Percentiles rank a stretch among this genome's conserved stretches.
Evolutionary conservation across 2,797 vertebrate species (phyloP).

Genomic region (Rhynchonycteris naso): DNA sequence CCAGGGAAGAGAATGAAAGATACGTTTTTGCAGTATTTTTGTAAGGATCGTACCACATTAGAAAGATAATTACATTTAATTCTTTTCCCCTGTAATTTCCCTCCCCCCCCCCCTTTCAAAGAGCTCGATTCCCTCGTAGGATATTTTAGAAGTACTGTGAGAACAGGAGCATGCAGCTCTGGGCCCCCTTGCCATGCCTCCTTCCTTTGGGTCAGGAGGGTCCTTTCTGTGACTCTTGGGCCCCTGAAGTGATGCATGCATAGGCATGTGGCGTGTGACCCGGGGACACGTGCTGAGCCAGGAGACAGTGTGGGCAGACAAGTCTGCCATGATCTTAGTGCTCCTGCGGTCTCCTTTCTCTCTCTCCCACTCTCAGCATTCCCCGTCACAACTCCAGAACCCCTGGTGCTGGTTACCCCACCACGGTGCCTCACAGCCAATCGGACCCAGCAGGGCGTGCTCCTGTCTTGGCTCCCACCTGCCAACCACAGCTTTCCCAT

Average conservation of each 20-base stretch:
- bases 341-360: no score
- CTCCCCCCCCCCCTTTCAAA: neutral
- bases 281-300: neutral
- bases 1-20: neutral
- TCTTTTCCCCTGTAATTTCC: neutral
- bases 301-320: accelerated
- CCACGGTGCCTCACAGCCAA: constrained; percentile 99
- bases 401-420: constrained; percentile 99
- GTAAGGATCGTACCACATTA: neutral
- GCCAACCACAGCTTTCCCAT: constrained; percentile 98
- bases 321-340: accelerated
- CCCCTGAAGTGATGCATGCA: neutral
- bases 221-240: neutral
- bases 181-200: neutral
- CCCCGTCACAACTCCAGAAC: constrained; percentile 99
- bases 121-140: no score
- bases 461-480: constrained; percentile 98
- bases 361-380: constrained; percentile 88
- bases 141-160: neutral
- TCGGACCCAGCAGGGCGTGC: constrained; percentile 98
- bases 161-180: neutral
- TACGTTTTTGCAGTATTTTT: neutral
- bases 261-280: accelerated
- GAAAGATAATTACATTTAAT: neutral
- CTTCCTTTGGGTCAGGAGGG: neutral